These are phyloP conservation scores for Parapristionchus giblindavisi DNA, from an alignment of 2,888 invertebrate species.

Conservation along the genomic window DNA sequence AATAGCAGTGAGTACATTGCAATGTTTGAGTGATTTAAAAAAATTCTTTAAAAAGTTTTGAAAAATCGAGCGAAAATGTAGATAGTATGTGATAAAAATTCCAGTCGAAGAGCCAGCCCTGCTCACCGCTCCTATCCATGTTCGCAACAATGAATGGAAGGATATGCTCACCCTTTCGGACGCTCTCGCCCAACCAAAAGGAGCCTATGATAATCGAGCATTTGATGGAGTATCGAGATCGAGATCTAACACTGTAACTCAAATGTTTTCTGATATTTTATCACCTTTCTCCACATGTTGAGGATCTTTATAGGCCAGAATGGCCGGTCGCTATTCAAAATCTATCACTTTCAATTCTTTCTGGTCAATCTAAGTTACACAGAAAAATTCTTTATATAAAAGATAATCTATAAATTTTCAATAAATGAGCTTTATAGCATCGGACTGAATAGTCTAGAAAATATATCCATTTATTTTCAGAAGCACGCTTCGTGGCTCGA, in stretches of 20 bases:
- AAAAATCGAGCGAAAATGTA: neutral
- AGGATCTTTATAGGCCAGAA: too few species aligned
- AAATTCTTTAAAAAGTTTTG: neutral
- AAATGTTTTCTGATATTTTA: too few species aligned
- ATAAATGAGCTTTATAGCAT: too few species aligned
- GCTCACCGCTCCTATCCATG: slow-evolving; percentile 50
- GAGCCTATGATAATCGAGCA: neutral
- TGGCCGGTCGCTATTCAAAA: too few species aligned
- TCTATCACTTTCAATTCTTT: too few species aligned
- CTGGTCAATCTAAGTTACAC: too few species aligned
- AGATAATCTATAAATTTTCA: too few species aligned
- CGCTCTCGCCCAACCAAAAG: neutral
- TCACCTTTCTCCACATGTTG: too few species aligned
- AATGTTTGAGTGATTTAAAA: neutral
- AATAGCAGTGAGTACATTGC: neutral
- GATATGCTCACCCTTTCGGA: slow-evolving; percentile 22
- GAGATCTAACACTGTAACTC: neutral
- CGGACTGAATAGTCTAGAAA: neutral
- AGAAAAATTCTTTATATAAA: too few species aligned
- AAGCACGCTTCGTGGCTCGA: slow-evolving; percentile 81
- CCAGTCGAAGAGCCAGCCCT: slow-evolving; percentile 25
- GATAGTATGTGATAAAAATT: too few species aligned
- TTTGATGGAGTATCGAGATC: neutral
- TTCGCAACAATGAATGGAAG: slow-evolving; percentile 55
- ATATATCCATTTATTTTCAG: neutral